Evolutionary conservation across 2,888 invertebrate genomes (phyloP).

Genomic region (Latrodectus hesperus): DNA sequence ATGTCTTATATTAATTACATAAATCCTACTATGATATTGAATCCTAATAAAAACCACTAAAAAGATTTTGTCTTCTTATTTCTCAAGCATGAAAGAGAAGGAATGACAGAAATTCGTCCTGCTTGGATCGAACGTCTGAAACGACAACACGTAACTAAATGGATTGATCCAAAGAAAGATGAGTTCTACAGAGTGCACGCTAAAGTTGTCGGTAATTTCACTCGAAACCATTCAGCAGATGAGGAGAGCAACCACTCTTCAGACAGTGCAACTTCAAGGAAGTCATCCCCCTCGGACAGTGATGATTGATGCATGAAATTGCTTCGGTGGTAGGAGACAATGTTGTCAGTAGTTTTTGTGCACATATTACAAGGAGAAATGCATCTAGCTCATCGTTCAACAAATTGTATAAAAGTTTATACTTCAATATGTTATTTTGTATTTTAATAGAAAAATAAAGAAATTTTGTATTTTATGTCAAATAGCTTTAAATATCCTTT

Average conservation of each 20-base stretch:
- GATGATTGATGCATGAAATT: background rate
- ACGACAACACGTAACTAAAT: constrained; percentile 16
- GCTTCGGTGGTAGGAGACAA: too few species aligned
- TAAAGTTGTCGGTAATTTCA: constrained; percentile 40
- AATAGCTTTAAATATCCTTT: too few species aligned
- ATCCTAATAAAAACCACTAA: background rate
- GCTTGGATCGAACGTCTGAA: constrained; percentile 54
- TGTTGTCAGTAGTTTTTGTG: too few species aligned
- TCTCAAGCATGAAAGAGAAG: constrained; percentile 49
- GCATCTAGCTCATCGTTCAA: too few species aligned
- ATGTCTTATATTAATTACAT: too few species aligned
- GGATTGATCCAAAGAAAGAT: constrained; percentile 41
- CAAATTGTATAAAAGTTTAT: too few species aligned
- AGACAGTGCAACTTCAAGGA: background rate
- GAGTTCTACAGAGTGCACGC: constrained; percentile 66
- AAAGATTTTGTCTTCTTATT: background rate
- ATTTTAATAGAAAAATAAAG: too few species aligned
- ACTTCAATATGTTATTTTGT: too few species aligned
- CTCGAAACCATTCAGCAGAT: background rate
- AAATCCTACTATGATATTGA: too few species aligned
- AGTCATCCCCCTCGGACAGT: constrained; percentile 15
- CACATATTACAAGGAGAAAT: too few species aligned
- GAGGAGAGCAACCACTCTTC: background rate
- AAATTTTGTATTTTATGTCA: too few species aligned
- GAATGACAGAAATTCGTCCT: background rate